Percentiles rank a stretch among this genome's conserved stretches.
Evolutionary conservation across 1,140 invertebrate species (phyloP).

Genomic region (Babylonia areolata): DNA sequence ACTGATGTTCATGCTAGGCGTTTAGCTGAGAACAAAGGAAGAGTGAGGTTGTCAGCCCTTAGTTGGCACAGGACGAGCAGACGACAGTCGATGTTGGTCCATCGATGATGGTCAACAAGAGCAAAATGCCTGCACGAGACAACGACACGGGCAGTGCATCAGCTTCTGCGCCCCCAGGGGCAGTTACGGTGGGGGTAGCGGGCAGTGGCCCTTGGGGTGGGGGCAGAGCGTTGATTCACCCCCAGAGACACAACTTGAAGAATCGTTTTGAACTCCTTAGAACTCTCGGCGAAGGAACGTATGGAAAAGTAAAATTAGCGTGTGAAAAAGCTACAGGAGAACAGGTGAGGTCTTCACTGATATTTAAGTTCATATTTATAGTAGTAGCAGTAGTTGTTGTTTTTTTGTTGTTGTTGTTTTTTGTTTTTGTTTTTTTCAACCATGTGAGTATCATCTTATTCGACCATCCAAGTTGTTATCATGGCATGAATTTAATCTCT

Average conservation of each 20-base stretch:
- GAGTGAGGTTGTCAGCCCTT: background rate
- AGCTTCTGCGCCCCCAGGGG: background rate
- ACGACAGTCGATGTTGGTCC: background rate
- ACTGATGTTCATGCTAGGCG: background rate
- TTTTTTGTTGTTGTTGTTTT: too few relatives aligned
- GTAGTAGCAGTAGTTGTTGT: too few relatives aligned
- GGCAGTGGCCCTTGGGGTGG: background rate
- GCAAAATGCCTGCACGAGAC: background rate
- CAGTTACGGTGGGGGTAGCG: background rate
- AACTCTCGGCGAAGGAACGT: conserved; percentile 98
- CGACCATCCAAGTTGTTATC: too few relatives aligned
- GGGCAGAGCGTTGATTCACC: conserved; percentile 52
- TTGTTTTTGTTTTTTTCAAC: too few relatives aligned
- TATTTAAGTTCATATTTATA: too few relatives aligned
- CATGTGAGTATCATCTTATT: too few relatives aligned
- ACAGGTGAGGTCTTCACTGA: too few relatives aligned
- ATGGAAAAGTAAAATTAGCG: conserved; percentile 98
- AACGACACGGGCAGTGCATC: background rate
- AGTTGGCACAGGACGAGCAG: background rate
- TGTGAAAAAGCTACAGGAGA: conserved; percentile 93
- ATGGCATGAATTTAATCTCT: too few relatives aligned
- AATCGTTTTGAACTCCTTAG: conserved; percentile 95
- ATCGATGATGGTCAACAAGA: conserved; percentile 21
- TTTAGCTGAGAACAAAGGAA: background rate
- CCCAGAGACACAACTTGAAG: conserved; percentile 73